Percentiles rank a stretch among this genome's conserved stretches.
Evolutionary conservation across 2,113 vertebrate genomes (phyloP).

Genomic region (Pangasianodon gigas): DNA sequence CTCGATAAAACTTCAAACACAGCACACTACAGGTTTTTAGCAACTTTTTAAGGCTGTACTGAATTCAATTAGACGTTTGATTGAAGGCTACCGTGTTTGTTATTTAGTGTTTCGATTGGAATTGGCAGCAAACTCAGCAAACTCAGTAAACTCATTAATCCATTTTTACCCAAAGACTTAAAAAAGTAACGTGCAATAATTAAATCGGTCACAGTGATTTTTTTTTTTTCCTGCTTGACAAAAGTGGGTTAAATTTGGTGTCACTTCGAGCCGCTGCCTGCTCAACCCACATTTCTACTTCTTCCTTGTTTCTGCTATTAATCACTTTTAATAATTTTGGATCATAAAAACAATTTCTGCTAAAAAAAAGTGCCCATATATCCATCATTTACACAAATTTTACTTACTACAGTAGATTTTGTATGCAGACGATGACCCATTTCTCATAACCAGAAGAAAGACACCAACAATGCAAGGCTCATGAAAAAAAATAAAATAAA

Average conservation of each 20-base stretch:
- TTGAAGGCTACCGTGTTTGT: no score
- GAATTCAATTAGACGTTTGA: no score
- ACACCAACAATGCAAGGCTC: not conserved
- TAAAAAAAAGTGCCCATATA: not conserved
- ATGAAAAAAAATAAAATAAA: no score
- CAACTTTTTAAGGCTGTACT: no score
- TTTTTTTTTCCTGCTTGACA: not conserved
- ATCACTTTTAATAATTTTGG: no score
- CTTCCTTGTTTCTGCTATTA: not conserved
- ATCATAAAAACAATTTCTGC: not conserved
- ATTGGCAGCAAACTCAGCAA: no score
- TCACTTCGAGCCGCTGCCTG: not conserved
- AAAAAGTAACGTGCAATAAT: no score
- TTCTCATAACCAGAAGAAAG: not conserved
- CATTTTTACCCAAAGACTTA: not conserved
- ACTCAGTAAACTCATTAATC: not conserved
- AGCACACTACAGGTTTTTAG: no score
- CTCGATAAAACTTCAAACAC: not conserved
- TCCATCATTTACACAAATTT: not conserved
- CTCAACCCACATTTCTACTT: not conserved
- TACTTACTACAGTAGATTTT: no score
- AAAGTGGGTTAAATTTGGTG: not conserved
- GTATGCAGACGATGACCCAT: not conserved
- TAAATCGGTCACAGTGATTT: not conserved
- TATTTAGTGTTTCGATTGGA: not conserved